Evolutionary conservation across 30 jellyfish, hydroid and myxozoan species (phyloP).

Genomic region (Pseudorhiza aurosa): DNA sequence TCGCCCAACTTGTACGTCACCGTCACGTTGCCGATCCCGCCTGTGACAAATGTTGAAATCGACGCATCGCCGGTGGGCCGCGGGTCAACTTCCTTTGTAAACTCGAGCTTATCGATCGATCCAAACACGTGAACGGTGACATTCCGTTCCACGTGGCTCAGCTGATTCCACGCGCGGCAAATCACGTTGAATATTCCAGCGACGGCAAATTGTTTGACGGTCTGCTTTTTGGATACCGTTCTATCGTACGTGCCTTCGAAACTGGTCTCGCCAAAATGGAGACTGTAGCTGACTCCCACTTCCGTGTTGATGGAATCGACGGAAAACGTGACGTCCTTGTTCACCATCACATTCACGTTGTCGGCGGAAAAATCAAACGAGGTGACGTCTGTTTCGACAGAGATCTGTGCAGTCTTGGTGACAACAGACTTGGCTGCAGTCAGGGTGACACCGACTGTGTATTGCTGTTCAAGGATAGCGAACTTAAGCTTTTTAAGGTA

Average conservation of each 20-base stretch:
- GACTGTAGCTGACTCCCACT: constrained; percentile 44
- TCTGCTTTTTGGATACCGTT: constrained; percentile 1
- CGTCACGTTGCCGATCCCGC: constrained; percentile 39
- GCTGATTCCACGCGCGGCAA: constrained; percentile 53
- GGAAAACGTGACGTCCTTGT: constrained; percentile 34
- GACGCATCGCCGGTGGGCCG: constrained; percentile 51
- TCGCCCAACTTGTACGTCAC: constrained; percentile 59
- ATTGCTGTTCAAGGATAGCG: constrained; percentile 28
- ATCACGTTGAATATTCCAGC: constrained; percentile 58
- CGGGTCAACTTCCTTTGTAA: constrained; percentile 55
- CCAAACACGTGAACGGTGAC: constrained; percentile 30
- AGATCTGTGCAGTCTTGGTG: background rate
- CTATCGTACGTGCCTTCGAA: constrained; percentile 52
- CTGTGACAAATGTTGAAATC: constrained; percentile 5
- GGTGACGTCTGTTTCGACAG: constrained; percentile 42
- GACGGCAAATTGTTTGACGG: constrained; percentile 5
- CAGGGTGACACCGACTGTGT: constrained; percentile 25
- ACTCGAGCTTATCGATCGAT: constrained; percentile 1
- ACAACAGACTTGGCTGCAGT: constrained; percentile 53
- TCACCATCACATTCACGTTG: background rate
- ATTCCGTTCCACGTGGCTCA: constrained; percentile 18
- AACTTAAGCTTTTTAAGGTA: constrained; percentile 53
- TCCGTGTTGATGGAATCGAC: constrained; percentile 39
- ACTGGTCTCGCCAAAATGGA: constrained; percentile 48
- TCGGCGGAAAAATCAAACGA: constrained; percentile 23